Conservation (phyloP, 2,888 invertebrate genomes). For the Plebejus melissa region DNA sequence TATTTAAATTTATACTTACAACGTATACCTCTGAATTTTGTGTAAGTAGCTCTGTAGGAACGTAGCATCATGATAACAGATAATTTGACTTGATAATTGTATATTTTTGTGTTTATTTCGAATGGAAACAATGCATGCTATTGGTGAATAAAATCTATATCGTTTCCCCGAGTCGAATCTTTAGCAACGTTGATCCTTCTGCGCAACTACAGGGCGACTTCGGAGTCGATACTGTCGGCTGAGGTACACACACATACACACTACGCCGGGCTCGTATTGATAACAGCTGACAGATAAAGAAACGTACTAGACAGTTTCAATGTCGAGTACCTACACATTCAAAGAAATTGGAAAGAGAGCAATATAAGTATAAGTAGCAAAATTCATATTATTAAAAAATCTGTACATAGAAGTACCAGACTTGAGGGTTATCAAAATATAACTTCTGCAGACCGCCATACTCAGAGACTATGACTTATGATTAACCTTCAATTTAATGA, state of each 20-base stretch:
- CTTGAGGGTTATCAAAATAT: no score
- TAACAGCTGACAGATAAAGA: constrained; percentile 6
- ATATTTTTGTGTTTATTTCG: neutral
- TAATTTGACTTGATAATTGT: neutral
- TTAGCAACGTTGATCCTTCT: neutral
- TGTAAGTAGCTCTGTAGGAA: constrained; percentile 9
- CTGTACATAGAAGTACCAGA: no score
- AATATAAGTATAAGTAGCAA: neutral
- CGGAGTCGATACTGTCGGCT: neutral
- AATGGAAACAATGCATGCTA: neutral
- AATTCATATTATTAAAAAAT: neutral
- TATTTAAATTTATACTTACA: constrained; percentile 9
- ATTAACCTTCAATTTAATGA: no score
- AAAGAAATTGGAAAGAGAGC: neutral
- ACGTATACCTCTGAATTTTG: constrained; percentile 1
- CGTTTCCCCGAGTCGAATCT: neutral
- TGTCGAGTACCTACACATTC: neutral
- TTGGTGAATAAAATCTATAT: constrained; percentile 1
- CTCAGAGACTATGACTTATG: no score
- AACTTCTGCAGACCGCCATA: no score
- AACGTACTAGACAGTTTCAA: neutral
- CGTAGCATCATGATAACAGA: neutral
- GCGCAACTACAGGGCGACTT: constrained; percentile 6
- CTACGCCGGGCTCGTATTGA: neutral
- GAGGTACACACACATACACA: neutral